Conservation (phyloP, 2,888 invertebrate species). For the Atherix ibis region DNA sequence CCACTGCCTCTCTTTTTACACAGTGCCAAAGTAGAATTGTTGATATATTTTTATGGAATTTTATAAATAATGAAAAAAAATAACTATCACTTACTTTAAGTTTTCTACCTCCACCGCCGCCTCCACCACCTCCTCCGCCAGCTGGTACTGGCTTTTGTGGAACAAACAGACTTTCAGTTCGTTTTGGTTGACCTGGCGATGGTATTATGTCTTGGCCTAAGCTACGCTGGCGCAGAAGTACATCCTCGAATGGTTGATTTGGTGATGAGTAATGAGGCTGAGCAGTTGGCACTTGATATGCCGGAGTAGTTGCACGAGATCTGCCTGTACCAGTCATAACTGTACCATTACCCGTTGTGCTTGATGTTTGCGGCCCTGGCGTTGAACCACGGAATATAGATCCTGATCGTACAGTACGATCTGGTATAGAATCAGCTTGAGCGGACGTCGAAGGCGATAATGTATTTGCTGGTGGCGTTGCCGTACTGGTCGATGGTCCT, state of each 20-base stretch:
- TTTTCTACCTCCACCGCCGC: conserved; percentile 33
- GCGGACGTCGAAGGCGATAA: background rate
- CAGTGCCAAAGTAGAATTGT: too few species aligned
- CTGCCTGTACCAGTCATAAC: conserved; percentile 35
- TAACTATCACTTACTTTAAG: conserved; percentile 32
- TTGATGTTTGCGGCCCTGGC: conserved; percentile 28
- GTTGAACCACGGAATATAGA: conserved; percentile 36
- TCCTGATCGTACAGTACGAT: conserved; percentile 37
- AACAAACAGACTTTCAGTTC: conserved; percentile 79
- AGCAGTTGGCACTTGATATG: conserved; percentile 24
- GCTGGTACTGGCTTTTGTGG: conserved; percentile 40
- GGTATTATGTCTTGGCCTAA: conserved; percentile 82
- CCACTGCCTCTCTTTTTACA: too few species aligned
- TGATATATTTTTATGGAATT: too few species aligned
- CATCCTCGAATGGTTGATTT: conserved; percentile 63
- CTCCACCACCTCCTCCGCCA: conserved; percentile 29
- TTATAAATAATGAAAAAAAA: too few species aligned
- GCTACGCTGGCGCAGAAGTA: conserved; percentile 60
- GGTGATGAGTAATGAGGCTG: conserved; percentile 32
- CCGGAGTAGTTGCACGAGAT: conserved; percentile 38
- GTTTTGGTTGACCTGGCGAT: conserved; percentile 73
- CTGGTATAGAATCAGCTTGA: conserved; percentile 21
- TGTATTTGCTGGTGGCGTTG: conserved; percentile 3
- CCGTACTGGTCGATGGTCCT: conserved; percentile 1
- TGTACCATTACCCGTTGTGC: conserved; percentile 46